These are phyloP conservation scores for Conomelus anceps DNA, from an alignment of 2,888 invertebrate genomes.

Conservation along the genomic window DNA sequence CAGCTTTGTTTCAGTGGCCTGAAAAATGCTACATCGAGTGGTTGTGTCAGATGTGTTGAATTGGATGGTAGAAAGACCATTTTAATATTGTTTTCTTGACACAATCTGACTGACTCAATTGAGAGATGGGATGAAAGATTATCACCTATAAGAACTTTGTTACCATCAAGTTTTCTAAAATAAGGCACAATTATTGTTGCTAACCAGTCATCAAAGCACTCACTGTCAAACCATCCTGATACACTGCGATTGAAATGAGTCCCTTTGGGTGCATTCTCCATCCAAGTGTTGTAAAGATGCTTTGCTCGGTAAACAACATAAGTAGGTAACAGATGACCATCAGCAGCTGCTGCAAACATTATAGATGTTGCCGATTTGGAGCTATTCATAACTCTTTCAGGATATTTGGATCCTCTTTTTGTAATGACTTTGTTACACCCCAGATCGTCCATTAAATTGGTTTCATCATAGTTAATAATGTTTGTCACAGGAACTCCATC, in stretches of 20 bases:
- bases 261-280: slow-evolving; percentile 16
- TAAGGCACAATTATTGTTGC: slow-evolving; percentile 32
- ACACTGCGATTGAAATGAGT: slow-evolving; percentile 34
- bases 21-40: slow-evolving; percentile 36
- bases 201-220: slow-evolving; percentile 38
- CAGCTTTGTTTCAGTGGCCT: slow-evolving; percentile 35
- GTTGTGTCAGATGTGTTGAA: slow-evolving; percentile 36
- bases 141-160: slow-evolving; percentile 39
- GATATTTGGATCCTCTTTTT: slow-evolving; percentile 30
- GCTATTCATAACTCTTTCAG: slow-evolving; percentile 28
- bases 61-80: slow-evolving; percentile 39
- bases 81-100: slow-evolving; percentile 38
- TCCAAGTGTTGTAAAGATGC: slow-evolving; percentile 30
- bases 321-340: slow-evolving; percentile 28
- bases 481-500: neutral
- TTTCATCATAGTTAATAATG: slow-evolving; percentile 22
- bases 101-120: slow-evolving; percentile 24
- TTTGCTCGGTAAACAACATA: slow-evolving; percentile 30
- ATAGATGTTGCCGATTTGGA: slow-evolving; percentile 26
- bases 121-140: slow-evolving; percentile 31
- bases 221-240: slow-evolving; percentile 38
- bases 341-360: slow-evolving; percentile 29
- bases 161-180: slow-evolving; percentile 31
- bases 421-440: slow-evolving; percentile 20
- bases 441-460: slow-evolving; percentile 20